Conservation (phyloP, 2,888 invertebrate genomes). For the Clusia tigrina region DNA sequence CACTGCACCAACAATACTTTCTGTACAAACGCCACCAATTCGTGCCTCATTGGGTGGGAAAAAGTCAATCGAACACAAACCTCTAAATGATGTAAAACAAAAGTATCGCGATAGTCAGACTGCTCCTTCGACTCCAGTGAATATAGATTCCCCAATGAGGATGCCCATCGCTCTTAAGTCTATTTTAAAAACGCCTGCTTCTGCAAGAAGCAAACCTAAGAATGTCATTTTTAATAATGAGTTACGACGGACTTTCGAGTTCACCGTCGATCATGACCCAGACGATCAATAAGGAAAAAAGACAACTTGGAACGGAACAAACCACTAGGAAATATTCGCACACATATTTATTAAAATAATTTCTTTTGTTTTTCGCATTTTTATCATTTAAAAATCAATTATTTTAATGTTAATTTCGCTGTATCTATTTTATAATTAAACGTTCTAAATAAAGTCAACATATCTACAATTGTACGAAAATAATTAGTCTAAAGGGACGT, state of each 20-base stretch:
- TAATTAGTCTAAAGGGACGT: too few relatives aligned
- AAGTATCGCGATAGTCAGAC: background rate
- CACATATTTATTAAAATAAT: background rate
- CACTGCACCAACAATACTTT: conserved; percentile 14
- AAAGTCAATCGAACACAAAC: background rate
- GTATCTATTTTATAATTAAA: too few relatives aligned
- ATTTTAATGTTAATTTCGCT: background rate
- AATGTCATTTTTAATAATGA: conserved; percentile 55
- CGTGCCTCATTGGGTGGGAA: background rate
- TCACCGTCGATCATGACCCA: conserved; percentile 46
- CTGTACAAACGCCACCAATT: conserved; percentile 8
- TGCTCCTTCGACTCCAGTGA: background rate
- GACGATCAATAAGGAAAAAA: conserved; percentile 26
- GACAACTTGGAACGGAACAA: background rate
- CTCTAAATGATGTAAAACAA: background rate
- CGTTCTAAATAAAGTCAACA: too few relatives aligned
- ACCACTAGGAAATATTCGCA: background rate
- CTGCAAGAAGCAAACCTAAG: conserved; percentile 39
- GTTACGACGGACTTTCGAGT: conserved; percentile 50
- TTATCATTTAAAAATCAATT: background rate
- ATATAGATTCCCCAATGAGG: background rate
- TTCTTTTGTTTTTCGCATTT: background rate
- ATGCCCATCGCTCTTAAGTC: conserved; percentile 42
- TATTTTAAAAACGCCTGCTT: conserved; percentile 59
- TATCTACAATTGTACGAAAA: too few relatives aligned